A percentile compares a stretch with the other conserved stretches of the same genome.
These are phyloP conservation scores for Spondyliosoma cantharus DNA, from an alignment of 2,797 vertebrate species.

Conservation along the genomic window DNA sequence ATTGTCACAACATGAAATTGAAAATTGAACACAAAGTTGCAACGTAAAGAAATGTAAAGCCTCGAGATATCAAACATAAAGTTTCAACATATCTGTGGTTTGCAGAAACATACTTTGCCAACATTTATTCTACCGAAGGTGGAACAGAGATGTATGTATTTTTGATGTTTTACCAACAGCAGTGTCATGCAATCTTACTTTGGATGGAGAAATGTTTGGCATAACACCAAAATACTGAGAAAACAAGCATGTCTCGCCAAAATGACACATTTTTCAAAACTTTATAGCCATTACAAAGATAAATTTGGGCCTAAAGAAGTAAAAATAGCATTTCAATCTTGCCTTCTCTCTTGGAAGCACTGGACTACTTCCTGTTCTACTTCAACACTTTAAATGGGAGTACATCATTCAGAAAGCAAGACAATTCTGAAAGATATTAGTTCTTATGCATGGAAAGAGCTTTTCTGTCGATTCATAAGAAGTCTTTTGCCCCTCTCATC, in stretches of 20 bases:
- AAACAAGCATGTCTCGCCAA: background rate
- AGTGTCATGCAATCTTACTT: background rate
- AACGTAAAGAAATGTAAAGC: too few relatives aligned
- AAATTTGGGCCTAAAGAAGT: too few relatives aligned
- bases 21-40: too few relatives aligned
- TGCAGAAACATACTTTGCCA: too few relatives aligned
- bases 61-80: too few relatives aligned
- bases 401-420: background rate
- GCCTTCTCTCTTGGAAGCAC: background rate
- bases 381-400: background rate
- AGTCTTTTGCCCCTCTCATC: constrained; percentile 26
- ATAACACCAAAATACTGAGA: background rate
- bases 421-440: background rate
- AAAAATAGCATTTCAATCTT: too few relatives aligned
- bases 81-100: too few relatives aligned
- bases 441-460: constrained; percentile 1
- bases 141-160: too few relatives aligned
- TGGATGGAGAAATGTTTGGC: background rate
- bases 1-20: too few relatives aligned
- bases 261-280: background rate
- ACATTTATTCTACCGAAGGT: too few relatives aligned
- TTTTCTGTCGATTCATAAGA: background rate
- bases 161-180: too few relatives aligned
- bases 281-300: background rate
- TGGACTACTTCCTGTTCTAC: background rate